Evolutionary conservation across 2,797 vertebrate species (phyloP), one percentile per base, ranked within the genome.

Genomic region (Sparidentex hasta): DNA sequence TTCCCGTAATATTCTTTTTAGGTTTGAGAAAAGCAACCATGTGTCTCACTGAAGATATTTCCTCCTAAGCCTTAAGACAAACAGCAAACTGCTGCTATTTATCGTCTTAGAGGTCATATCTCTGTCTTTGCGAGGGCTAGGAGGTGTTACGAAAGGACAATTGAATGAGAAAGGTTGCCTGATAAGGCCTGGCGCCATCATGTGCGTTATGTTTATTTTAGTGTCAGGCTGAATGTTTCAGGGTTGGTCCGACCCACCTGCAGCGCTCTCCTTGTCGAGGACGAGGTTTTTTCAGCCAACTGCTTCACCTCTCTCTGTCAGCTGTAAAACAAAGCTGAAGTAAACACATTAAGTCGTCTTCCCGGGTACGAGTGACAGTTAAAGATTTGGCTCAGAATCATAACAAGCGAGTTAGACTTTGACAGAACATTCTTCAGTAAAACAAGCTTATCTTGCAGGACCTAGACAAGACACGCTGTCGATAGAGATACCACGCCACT

Each of bases 111-210:
- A 76, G 63, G 71, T 81, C 76, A 79, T 57, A 58, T 58, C 66
- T 48, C 59, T 80, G 54, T 74, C 73, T 83, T 62, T 70, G 25
- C 5, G n/a, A 57, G 50, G 1, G 33, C n/a, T 41, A 50, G 33
- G 56, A 88, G 64, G 82, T 85, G 80, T 80, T 80, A 25, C 9
- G 16, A 86, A 82, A 85, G 62, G 41, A 62, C 62, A 85, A 77
- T 58, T 78, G 71, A 80, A 73, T 43, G 44, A 74, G 65, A 83
- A 89, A 76, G 69, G 78, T 86, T 85, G 80, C 83, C 71, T 78
- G 92, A 93, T 93, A 86, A 90, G 57, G 80, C 65, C 65, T 65
- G 86, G 85, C 83, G 74, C 86, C 85, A 33, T 67, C 65, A 74
- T 64, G 65, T 67, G 68, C 25, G 71, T 64, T 29, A 38, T 81